Evolutionary conservation across 2,113 vertebrate genomes (phyloP).

Genomic region (Corythaeola cristata): DNA sequence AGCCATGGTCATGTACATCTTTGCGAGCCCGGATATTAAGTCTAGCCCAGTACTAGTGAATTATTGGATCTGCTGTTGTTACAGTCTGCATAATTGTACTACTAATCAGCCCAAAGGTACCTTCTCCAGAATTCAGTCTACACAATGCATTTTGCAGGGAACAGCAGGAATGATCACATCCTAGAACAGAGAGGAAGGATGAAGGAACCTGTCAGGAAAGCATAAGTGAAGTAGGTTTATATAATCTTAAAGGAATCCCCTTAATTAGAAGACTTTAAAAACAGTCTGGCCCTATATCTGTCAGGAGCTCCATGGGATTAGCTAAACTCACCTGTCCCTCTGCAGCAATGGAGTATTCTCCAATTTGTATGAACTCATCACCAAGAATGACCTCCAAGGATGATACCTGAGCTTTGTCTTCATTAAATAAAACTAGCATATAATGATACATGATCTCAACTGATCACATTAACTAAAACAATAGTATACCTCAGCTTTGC

Average conservation of each 20-base stretch:
- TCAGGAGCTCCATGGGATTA: neutral
- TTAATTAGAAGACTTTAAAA: neutral
- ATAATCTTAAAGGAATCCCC: neutral
- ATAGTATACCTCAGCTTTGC: neutral
- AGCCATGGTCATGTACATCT: neutral
- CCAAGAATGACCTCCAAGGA: neutral
- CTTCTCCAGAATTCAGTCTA: neutral
- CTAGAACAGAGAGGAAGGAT: neutral
- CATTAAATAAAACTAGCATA: neutral
- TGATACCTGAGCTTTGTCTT: neutral
- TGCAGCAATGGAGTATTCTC: neutral
- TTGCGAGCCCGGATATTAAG: rapidly evolving
- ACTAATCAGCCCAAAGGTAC: neutral
- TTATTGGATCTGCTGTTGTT: neutral
- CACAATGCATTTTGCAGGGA: neutral
- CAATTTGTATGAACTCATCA: neutral
- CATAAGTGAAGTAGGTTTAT: neutral
- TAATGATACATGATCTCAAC: neutral
- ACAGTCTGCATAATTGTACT: neutral
- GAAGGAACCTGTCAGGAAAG: neutral
- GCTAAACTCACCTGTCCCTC: neutral
- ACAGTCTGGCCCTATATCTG: neutral
- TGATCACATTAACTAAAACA: neutral
- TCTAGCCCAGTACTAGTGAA: neutral
- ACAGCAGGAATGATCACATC: neutral